A percentile compares a stretch with the other conserved stretches of the same genome.
These are phyloP conservation scores for Callinectes sapidus DNA, from an alignment of 2,888 invertebrate genomes.

Conservation along the genomic window DNA sequence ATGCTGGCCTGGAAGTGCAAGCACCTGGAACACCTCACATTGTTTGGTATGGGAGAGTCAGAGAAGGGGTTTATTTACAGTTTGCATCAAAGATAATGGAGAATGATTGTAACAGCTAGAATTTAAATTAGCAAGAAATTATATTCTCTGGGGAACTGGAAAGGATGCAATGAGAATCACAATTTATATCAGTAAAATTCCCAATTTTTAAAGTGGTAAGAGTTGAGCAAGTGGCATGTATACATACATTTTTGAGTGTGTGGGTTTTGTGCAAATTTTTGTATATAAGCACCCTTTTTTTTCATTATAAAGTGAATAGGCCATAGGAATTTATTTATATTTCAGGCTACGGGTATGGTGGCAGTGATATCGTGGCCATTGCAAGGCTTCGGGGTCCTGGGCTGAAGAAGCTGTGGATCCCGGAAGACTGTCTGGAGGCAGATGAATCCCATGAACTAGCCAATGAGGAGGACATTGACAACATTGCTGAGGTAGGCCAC, in stretches of 20 bases:
- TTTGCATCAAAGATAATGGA: too few species aligned
- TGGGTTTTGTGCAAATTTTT: neutral
- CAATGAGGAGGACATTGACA: slow-evolving; percentile 66
- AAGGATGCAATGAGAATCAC: too few species aligned
- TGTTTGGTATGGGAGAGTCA: slow-evolving; percentile 77
- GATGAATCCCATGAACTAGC: slow-evolving; percentile 68
- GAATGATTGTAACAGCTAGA: too few species aligned
- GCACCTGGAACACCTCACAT: slow-evolving; percentile 80
- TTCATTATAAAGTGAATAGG: neutral
- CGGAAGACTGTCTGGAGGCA: slow-evolving; percentile 75
- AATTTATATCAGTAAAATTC: too few species aligned
- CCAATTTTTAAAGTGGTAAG: too few species aligned
- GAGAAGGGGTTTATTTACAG: neutral
- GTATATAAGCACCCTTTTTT: neutral
- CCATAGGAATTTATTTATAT: neutral
- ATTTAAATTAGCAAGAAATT: too few species aligned
- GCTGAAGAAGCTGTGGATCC: slow-evolving; percentile 80
- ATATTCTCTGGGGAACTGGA: too few species aligned
- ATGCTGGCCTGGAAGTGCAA: slow-evolving; percentile 83
- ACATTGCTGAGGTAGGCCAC: slow-evolving; percentile 63
- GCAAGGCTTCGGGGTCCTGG: slow-evolving; percentile 80
- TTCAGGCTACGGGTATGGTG: slow-evolving; percentile 80
- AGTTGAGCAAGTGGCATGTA: neutral
- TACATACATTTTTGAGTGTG: neutral
- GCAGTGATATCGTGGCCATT: slow-evolving; percentile 82